These are phyloP conservation scores for Therioaphis trifolii DNA, from an alignment of 2,888 invertebrate species.

Conservation along the genomic window DNA sequence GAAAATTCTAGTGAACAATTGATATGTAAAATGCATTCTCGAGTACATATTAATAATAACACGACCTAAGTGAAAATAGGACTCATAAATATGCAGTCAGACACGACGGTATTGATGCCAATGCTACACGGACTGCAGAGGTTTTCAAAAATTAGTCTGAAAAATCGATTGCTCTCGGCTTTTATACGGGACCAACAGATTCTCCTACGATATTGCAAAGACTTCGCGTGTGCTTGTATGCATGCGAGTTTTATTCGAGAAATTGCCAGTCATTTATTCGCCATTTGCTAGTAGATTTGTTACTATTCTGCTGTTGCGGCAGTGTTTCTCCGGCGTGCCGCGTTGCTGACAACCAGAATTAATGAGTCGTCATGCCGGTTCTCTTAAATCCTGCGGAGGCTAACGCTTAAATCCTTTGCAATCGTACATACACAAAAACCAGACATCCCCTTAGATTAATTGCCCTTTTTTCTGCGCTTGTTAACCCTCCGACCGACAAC, in stretches of 20 bases:
- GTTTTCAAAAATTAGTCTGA: conserved; percentile 7
- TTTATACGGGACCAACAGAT: conserved; percentile 23
- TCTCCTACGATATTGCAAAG: background rate
- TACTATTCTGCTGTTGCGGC: background rate
- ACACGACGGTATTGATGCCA: background rate
- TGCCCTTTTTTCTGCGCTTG: conserved; percentile 45
- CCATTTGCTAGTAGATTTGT: conserved; percentile 59
- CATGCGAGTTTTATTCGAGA: conserved; percentile 43
- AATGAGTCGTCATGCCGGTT: conserved; percentile 62
- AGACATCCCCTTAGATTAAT: conserved; percentile 62
- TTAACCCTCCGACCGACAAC: conserved; percentile 40
- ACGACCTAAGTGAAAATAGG: background rate
- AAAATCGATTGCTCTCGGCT: conserved; percentile 29
- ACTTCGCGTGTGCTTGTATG: background rate
- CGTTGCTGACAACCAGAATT: conserved; percentile 57
- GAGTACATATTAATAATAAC: background rate
- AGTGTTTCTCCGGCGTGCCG: background rate
- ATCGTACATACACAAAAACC: conserved; percentile 44
- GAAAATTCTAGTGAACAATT: background rate
- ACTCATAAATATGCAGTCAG: conserved; percentile 4
- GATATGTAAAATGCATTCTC: conserved; percentile 16
- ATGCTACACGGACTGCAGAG: background rate
- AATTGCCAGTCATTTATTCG: conserved; percentile 60
- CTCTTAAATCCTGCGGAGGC: conserved; percentile 53
- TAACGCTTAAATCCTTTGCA: conserved; percentile 57